These are phyloP conservation scores for Montipora capricornis DNA, from an alignment of 64 coral and sea anemone species.

Conservation along the genomic window DNA sequence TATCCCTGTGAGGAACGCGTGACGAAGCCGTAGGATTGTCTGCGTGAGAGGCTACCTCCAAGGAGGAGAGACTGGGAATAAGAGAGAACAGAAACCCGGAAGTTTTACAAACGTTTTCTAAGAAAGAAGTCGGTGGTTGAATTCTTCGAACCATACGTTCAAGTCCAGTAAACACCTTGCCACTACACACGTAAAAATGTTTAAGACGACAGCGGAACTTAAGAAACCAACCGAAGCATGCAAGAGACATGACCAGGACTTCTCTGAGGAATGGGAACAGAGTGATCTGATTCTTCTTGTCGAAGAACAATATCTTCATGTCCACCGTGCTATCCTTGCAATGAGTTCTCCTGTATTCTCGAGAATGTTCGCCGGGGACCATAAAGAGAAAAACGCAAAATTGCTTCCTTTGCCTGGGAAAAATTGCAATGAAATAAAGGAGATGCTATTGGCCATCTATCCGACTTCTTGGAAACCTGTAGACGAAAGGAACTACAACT, in stretches of 20 bases:
- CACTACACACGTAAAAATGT: too few species aligned
- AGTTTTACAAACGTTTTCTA: too few species aligned
- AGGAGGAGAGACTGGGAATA: too few species aligned
- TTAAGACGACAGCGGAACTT: too few species aligned
- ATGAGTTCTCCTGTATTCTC: constrained; percentile 20
- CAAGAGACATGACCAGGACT: not conserved
- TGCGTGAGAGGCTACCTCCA: too few species aligned
- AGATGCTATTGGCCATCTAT: constrained; percentile 12
- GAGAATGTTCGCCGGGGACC: constrained; percentile 9
- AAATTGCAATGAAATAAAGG: not conserved
- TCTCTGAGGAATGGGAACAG: constrained; percentile 25
- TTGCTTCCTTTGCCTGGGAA: not conserved
- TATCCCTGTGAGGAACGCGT: too few species aligned
- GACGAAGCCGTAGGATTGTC: too few species aligned
- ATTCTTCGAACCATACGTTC: too few species aligned
- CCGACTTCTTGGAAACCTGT: not conserved
- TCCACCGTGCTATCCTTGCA: not conserved
- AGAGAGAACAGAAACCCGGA: too few species aligned
- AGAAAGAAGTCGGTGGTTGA: too few species aligned
- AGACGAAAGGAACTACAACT: not conserved
- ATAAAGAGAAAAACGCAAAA: constrained; percentile 25
- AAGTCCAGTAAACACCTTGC: too few species aligned
- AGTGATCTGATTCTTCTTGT: constrained; percentile 25
- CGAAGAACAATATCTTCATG: constrained; percentile 6
- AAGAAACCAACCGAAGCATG: too few species aligned